Base-by-base conservation (phyloP, 2,888 invertebrate genomes). In the Hydriomena furcata region DNA sequence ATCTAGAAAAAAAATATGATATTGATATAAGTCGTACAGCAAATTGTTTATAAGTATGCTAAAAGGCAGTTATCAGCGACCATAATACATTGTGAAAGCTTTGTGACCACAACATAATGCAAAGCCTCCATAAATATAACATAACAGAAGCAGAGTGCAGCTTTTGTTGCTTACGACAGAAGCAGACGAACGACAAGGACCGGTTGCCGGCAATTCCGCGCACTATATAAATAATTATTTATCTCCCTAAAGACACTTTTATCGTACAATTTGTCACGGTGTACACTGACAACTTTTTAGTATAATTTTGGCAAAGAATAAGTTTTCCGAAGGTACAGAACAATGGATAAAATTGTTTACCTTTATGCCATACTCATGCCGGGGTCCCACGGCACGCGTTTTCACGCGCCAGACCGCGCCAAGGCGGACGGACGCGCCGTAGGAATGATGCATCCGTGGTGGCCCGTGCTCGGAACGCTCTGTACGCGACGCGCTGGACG, bases 191-290 rank as follows among this genome's bases (percentile, higher is more conserved):
- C 13, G 55, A 32, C 47, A 42, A 17, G 53, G 60, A 62, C 59
- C 60, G 60, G 61, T 60, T 55, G 58, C 59, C 66, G 73, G 67
- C 73, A 67, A 68, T 65, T 66, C 68, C 68, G 72, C 74, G 68
- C 66, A 68, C 72, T 68, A 71, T 73, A 72, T 74, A 76, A 77
- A 72, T 73, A 61, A 58, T 59, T 61, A 61, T 59, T 61, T 61
- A 61, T 61, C 59, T 52, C 37, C 13, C 23, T 50, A 50, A 50
- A 59, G 61, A 61, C 61, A 61, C 52, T 55, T 79, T 87, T 89
- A 88, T 87, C 88, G 73, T 58, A 73, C 78, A 88, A 89, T 88
- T 87, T 87, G 88, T 88, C 88, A 86, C 76, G 52, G 47, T 47
- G 52, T 67, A 71, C 67, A 70, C 71, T 65, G 77, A 74, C 78